Evolutionary conservation across 1,140 invertebrate species (phyloP).

Genomic region (Helicoverpa armigera): DNA sequence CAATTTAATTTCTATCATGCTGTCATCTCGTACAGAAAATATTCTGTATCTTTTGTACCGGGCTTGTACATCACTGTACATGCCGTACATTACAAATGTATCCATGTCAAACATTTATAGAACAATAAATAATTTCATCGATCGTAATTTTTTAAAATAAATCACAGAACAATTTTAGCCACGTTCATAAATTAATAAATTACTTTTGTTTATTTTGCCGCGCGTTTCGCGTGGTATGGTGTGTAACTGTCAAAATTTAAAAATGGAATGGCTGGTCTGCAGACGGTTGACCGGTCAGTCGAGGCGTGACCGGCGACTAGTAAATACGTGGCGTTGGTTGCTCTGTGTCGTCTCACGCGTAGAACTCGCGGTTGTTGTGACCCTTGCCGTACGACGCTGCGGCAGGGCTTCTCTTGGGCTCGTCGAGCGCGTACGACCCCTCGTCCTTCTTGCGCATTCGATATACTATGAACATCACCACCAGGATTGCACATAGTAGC

Average conservation of each 20-base stretch:
- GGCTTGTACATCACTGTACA: conserved; percentile 77
- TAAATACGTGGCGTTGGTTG: conserved; percentile 82
- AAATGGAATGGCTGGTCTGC: conserved; percentile 50
- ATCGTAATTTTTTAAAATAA: conserved; percentile 57
- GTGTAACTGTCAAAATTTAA: conserved; percentile 57
- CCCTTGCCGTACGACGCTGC: conserved; percentile 96
- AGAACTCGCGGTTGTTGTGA: conserved; percentile 97
- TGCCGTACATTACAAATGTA: conserved; percentile 71
- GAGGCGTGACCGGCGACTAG: conserved; percentile 59
- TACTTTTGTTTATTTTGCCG: conserved; percentile 22
- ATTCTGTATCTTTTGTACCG: conserved; percentile 65
- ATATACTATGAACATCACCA: conserved; percentile 99
- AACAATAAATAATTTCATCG: conserved; percentile 62
- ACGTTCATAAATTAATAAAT: conserved; percentile 59
- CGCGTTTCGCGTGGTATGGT: conserved; percentile 43
- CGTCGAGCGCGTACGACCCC: conserved; percentile 98
- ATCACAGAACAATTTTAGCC: conserved; percentile 81
- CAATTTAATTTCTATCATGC: conserved; percentile 56
- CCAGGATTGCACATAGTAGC: conserved; percentile 97
- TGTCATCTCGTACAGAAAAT: conserved; percentile 58
- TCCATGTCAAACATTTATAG: conserved; percentile 58
- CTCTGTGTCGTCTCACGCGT: conserved; percentile 92
- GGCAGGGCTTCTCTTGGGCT: conserved; percentile 97
- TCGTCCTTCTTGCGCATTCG: conserved; percentile 99
- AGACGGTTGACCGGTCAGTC: conserved; percentile 42